Evolutionary conservation across 2,113 vertebrate species (phyloP).

Genomic region (Picathartes gymnocephalus): DNA sequence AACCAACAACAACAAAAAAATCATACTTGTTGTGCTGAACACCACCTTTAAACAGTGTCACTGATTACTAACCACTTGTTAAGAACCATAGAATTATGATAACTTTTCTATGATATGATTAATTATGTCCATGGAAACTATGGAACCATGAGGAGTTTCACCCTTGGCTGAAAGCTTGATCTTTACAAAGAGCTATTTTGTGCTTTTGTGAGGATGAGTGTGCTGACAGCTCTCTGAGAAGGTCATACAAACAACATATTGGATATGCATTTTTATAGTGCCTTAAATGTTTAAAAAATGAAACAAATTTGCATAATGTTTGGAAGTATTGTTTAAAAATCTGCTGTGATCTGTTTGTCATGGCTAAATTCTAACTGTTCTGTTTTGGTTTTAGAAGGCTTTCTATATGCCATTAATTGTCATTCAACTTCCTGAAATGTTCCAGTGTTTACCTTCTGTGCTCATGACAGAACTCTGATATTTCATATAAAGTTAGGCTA

Average conservation of each 20-base stretch:
- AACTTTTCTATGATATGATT: neutral
- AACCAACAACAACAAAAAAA: neutral
- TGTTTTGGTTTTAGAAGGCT: neutral
- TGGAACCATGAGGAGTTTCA: neutral
- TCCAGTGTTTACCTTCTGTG: neutral
- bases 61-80: neutral
- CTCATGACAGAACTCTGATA: neutral
- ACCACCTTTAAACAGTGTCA: neutral
- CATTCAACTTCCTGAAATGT: neutral
- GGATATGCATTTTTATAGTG: neutral
- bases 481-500: neutral
- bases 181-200: neutral
- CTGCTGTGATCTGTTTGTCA: neutral
- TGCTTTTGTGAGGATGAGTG: neutral
- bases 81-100: neutral
- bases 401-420: neutral
- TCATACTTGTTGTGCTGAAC: neutral
- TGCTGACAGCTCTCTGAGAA: neutral
- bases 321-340: neutral
- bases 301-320: neutral
- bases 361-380: neutral
- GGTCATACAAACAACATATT: neutral
- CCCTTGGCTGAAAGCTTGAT: neutral
- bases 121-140: neutral
- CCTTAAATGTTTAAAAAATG: neutral